Base-by-base conservation (phyloP, 2,797 vertebrate species). In the Steatocranus sp. region DNA sequence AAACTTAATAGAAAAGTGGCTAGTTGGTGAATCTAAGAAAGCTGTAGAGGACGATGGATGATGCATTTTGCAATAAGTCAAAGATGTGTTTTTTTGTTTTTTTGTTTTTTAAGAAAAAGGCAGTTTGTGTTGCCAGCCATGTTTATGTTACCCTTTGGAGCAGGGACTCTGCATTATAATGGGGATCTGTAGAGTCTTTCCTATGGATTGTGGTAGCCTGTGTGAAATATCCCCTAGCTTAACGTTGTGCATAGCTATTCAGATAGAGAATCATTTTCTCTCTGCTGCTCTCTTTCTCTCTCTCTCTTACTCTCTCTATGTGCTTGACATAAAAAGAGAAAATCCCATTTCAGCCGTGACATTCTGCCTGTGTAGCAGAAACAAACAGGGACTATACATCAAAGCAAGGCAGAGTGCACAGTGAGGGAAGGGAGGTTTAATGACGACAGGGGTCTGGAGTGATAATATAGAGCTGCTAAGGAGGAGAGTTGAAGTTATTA, bases 281-380 rank as follows among this genome's bases (percentile, higher is more conserved):
- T 80, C 76, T 61, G 53, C 50, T 56, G 49, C 75, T 11, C 74
- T 75, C 79, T 80, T 68, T 61, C 61, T 56, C 54, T 50, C 75
- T 6, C 74, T 81, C 79, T 49, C 70, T 27, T 46, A 11, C 76
- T 50, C 63, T 74, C 82, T 50, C 76, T 76, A 41, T 85, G 86
- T 76, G 84, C 87, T 88, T 81, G 80, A 90, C 91, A 91, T 88
- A 92, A 94, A 93, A 92, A 91, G 87, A 87, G 92, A 91, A 92
- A 94, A 94, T 95, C 93, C 93, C 86, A 93, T 94, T 94, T 93
- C 88, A 92, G 87, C 92, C 75, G 82, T 93, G 91, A 94, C 93
- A 94, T 93, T 95, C 84, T 93, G 94, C 93, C 86, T 89, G 90
- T 90, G 89, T 90, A 90, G 94, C 94, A 91, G 92, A 94, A 93